phyloP scores from a whole-genome alignment of 2,797 vertebrate species.

The Mormyrus proboscirostris region DNA sequence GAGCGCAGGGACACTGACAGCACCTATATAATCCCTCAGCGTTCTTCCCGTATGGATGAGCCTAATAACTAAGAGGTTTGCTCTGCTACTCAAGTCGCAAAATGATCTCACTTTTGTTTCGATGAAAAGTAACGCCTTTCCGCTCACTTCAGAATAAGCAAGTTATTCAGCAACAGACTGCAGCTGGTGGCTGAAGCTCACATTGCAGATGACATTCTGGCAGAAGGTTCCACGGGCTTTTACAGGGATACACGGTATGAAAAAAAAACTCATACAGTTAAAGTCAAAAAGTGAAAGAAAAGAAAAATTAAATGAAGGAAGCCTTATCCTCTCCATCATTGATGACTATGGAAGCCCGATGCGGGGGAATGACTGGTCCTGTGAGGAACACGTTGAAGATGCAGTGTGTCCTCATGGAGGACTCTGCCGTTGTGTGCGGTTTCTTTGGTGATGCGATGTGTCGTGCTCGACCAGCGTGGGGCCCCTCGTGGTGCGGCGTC shows the following conservation, averaged over 20 bases:
- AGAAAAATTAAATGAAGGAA: neutral
- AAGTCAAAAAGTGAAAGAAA: neutral
- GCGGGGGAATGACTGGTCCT: neutral
- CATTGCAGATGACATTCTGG: neutral
- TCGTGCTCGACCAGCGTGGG: neutral
- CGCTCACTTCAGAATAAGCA: neutral
- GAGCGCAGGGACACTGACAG: neutral
- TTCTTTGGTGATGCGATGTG: neutral
- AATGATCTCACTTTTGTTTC: conserved; percentile 14
- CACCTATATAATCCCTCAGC: neutral
- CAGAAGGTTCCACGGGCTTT: neutral
- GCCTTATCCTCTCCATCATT: neutral
- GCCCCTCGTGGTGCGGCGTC: neutral
- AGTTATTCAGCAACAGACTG: neutral
- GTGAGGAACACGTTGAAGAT: neutral
- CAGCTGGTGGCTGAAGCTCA: neutral
- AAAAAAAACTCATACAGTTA: neutral
- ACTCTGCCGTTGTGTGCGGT: neutral
- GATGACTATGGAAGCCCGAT: neutral
- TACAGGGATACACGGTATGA: neutral
- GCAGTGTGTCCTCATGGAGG: conserved; percentile 9
- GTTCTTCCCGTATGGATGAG: neutral
- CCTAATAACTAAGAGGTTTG: conserved; percentile 4
- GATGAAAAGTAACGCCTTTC: neutral
- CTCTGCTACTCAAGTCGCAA: neutral